A percentile compares a stretch with the other conserved stretches of the same genome.
Conservation (phyloP, 2,113 vertebrate species). For the Penelope pileata region DNA sequence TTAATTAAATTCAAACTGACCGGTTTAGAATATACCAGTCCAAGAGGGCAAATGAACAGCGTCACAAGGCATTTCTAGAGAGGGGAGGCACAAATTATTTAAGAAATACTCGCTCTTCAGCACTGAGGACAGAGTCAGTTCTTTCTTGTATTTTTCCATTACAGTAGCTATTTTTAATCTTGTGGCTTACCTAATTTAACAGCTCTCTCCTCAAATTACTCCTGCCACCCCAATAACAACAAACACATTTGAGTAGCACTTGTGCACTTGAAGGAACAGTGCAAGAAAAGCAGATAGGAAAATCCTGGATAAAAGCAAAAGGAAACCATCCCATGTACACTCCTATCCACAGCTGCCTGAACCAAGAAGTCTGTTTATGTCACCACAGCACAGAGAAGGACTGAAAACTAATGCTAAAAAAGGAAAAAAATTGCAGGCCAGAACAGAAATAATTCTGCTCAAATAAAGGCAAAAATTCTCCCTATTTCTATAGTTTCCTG, state of each 20-base stretch:
- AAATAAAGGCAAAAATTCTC: neutral
- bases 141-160: neutral
- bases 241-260: neutral
- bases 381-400: neutral
- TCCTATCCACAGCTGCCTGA: neutral
- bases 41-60: neutral
- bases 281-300: neutral
- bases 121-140: neutral
- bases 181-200: neutral
- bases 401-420: neutral
- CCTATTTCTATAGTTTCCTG: neutral
- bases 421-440: neutral
- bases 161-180: conserved; percentile 17
- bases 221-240: neutral
- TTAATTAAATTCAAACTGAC: neutral
- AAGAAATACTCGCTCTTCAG: neutral
- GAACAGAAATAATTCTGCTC: neutral
- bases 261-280: neutral
- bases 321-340: neutral
- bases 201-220: conserved; percentile 14
- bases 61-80: neutral
- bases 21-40: neutral
- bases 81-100: neutral
- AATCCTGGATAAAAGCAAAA: neutral
- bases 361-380: neutral